phyloP scores from a whole-genome alignment of 2,888 invertebrate genomes.

The Tupiocoris notatus region DNA sequence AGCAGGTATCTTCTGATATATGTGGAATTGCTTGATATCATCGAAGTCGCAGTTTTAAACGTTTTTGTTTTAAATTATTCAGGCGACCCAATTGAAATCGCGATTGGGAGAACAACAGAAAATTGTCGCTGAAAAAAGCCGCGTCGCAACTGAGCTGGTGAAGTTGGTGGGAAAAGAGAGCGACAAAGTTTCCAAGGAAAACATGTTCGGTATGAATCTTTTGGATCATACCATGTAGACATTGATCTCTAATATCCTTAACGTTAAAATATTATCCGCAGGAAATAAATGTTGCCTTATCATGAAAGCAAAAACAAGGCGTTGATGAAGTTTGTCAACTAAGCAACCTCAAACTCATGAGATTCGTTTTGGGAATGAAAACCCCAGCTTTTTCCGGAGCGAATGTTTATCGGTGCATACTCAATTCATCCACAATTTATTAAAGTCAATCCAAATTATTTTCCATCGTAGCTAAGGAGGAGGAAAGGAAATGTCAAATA shows the following conservation, averaged over 20 bases:
- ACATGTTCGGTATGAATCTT: constrained; percentile 64
- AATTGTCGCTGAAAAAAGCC: constrained; percentile 81
- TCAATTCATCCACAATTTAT: no score
- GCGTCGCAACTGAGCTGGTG: constrained; percentile 84
- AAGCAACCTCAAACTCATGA: no score
- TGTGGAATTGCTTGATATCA: background rate
- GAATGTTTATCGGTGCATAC: no score
- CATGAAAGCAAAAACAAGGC: no score
- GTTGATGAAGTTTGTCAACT: no score
- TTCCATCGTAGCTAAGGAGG: constrained; percentile 64
- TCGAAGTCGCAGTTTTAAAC: background rate
- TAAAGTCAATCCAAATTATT: background rate
- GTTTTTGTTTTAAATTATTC: no score
- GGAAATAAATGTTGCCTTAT: no score
- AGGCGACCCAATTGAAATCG: constrained; percentile 78
- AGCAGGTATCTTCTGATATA: constrained; percentile 61
- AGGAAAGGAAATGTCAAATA: constrained; percentile 84
- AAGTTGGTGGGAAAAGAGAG: constrained; percentile 84
- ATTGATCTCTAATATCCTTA: no score
- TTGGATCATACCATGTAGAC: no score
- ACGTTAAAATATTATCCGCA: no score
- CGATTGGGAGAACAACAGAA: constrained; percentile 75
- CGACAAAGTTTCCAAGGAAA: constrained; percentile 84
- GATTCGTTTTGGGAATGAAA: no score
- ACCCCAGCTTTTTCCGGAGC: no score